Base-by-base conservation (phyloP, 2,113 vertebrate genomes). In the Vidua chalybeata region DNA sequence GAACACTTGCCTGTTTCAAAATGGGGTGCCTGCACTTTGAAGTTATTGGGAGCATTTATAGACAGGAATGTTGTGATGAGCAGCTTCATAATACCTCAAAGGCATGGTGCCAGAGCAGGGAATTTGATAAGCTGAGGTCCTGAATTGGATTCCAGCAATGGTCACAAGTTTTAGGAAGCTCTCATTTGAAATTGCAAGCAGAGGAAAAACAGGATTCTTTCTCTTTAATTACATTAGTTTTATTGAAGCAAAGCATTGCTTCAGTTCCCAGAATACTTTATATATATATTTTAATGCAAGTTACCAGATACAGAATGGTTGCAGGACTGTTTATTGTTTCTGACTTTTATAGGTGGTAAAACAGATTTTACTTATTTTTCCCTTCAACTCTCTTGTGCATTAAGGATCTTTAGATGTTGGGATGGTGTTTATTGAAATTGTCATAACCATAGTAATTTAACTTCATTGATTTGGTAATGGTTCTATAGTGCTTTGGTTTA, bases 291-390 rank as follows among this genome's bases (percentile, higher is more conserved):
- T 96, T 93, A 95, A 95, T 95, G 83, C 73, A 77, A 91, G 93
- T 86, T 92, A 89, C 61, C 59, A 93, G 77, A 83, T 92, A 94
- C 52, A 69, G 68, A 89, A 87, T 1, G 2, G 56, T 82, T 83
- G 55, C 71, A 45, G 86, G 80, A 87, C 35, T 6, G 21, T 88
- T 97, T 97, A 96, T 97, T 97, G 95, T 86, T 97, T 97, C 92
- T 97, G 97, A 97, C 90, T 96, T 93, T 95, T 94, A 64, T 96
- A 92, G 92, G 87, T 92, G 71, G 59, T 87, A 96, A 97, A 95
- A 41, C 67, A 80, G 69, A 96, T 95, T 96, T 88, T 91, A 95
- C 76, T 96, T 87, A 80, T 95, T 97, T 97, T 95, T 74, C 54
- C 71, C 61, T 76, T 95, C 95, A 93, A 94, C 89, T 78, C 59